A percentile compares a stretch with the other conserved stretches of the same genome.
Conservation (phyloP, 2,113 vertebrate genomes). For the Lampris megalopsis region DNA sequence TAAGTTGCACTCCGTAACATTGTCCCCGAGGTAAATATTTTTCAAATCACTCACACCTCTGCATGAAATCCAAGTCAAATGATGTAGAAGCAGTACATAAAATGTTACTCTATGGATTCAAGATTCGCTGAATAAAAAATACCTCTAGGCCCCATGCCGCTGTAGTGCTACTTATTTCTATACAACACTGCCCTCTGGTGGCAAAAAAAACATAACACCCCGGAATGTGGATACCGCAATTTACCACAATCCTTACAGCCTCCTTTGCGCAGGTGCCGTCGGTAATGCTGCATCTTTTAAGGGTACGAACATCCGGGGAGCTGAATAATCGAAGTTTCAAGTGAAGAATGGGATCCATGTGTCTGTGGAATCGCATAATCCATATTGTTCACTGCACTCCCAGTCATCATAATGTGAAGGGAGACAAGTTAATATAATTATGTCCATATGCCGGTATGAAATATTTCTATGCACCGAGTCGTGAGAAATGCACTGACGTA, state of each 20-base stretch:
- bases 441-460: too few species aligned
- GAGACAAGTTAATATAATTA: too few species aligned
- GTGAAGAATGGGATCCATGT: background rate
- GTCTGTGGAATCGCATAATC: background rate
- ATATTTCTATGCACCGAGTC: too few species aligned
- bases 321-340: too few species aligned
- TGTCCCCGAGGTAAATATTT: background rate
- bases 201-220: background rate
- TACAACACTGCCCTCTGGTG: conserved; percentile 69
- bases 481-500: too few species aligned
- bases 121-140: background rate
- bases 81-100: background rate
- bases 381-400: background rate
- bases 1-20: background rate
- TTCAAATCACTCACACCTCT: background rate
- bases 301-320: background rate
- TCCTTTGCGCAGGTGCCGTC: too few species aligned
- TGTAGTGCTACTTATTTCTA: background rate
- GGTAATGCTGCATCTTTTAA: background rate
- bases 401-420: conserved; percentile 18
- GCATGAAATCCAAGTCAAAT: background rate
- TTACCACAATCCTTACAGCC: background rate
- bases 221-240: background rate
- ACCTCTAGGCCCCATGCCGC: background rate
- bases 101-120: background rate